Evolutionary conservation across 2,797 vertebrate species (phyloP).

Genomic region (Nyctalus aviator): DNA sequence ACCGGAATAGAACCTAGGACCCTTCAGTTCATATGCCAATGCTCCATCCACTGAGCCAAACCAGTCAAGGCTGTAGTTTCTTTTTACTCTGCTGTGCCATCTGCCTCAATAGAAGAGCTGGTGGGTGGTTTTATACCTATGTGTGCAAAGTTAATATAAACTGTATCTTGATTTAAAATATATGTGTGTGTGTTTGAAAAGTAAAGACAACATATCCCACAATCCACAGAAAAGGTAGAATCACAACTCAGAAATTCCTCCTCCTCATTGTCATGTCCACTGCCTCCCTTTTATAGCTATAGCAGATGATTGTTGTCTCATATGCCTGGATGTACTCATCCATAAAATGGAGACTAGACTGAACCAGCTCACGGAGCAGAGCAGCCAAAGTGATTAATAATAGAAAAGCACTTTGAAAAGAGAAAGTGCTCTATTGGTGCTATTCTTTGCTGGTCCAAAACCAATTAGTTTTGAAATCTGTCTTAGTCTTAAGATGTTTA

Average conservation of each 20-base stretch:
- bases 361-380: neutral
- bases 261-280: neutral
- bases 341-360: neutral
- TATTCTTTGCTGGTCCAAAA: constrained; percentile 27
- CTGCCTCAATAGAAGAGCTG: neutral
- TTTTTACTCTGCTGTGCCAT: neutral
- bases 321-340: neutral
- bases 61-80: neutral
- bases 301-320: neutral
- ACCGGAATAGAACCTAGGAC: too few species aligned
- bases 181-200: neutral
- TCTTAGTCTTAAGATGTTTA: constrained; percentile 57
- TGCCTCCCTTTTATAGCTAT: neutral
- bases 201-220: neutral
- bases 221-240: neutral
- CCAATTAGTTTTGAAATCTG: constrained; percentile 64
- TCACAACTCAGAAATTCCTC: neutral
- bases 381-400: constrained; percentile 45
- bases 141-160: neutral
- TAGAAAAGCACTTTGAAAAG: constrained; percentile 51
- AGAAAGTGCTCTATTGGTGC: constrained; percentile 10
- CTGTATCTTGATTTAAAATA: neutral
- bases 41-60: too few species aligned
- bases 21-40: too few species aligned
- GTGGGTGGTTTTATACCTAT: neutral